Percentiles rank a stretch among this genome's conserved stretches.
Evolutionary conservation across 2,113 vertebrate species (phyloP).

Genomic region (Climacteris rufus): DNA sequence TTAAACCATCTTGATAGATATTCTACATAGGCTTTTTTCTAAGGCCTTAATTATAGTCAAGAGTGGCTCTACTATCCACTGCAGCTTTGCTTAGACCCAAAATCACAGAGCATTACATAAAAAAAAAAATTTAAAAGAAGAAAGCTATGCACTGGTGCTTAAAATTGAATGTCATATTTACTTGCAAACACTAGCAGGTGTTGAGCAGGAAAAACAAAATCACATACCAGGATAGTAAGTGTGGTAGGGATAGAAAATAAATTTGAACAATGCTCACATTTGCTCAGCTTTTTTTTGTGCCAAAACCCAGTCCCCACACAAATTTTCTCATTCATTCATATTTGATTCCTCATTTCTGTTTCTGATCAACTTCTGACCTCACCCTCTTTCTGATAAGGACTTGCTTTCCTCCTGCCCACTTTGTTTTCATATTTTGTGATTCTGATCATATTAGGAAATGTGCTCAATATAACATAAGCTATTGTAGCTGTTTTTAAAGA

Average conservation of each 20-base stretch:
- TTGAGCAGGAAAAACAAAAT: neutral
- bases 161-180: conserved; percentile 60
- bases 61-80: neutral
- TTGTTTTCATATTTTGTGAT: neutral
- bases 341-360: neutral
- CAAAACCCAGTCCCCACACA: neutral
- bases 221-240: neutral
- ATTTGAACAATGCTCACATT: neutral
- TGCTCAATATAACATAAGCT: neutral
- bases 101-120: conserved; percentile 18
- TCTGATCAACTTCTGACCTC: neutral
- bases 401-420: neutral
- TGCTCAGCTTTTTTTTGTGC: neutral
- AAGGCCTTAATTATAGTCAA: neutral
- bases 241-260: neutral
- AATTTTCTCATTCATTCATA: neutral
- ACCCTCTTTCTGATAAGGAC: neutral
- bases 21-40: neutral
- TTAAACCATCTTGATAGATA: neutral
- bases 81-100: neutral
- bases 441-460: neutral
- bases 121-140: neutral
- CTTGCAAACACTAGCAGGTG: conserved; percentile 18
- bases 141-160: conserved; percentile 33
- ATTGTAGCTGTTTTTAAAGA: neutral